Conservation (phyloP, 2,888 invertebrate genomes). For the Leptinotarsa tumamoca region DNA sequence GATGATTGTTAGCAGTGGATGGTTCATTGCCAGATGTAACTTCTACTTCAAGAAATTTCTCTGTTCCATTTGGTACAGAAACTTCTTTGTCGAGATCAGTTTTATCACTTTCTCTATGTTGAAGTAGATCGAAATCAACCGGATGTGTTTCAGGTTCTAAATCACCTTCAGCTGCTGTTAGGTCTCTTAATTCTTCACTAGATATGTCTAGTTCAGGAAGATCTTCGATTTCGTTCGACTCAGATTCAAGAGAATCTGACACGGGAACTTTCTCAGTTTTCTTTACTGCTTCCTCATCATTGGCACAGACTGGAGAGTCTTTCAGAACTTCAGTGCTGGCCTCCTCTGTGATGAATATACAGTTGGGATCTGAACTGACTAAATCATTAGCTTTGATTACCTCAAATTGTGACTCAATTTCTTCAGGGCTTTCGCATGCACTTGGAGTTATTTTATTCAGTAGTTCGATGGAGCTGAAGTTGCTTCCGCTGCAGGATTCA, state of each 20-base stretch:
- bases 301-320: not conserved
- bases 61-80: not conserved
- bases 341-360: not conserved
- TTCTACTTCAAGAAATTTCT: no score
- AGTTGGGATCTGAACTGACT: constrained; percentile 3
- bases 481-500: constrained; percentile 14
- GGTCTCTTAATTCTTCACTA: not conserved
- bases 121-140: no score
- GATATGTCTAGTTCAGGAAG: not conserved
- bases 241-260: not conserved
- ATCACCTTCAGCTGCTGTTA: constrained; percentile 14
- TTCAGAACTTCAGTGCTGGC: not conserved
- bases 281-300: no score
- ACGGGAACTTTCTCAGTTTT: constrained; percentile 17
- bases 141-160: not conserved
- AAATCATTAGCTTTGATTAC: constrained; percentile 19
- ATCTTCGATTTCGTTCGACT: constrained; percentile 12
- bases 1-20: no score
- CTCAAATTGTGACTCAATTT: constrained; percentile 4
- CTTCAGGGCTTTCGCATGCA: no score
- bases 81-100: no score
- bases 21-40: no score
- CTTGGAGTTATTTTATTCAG: constrained; percentile 15
- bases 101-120: no score
- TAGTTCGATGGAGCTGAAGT: constrained; percentile 43